phyloP scores from a whole-genome alignment of 1,140 invertebrate species.

The Ridgeia piscesae region DNA sequence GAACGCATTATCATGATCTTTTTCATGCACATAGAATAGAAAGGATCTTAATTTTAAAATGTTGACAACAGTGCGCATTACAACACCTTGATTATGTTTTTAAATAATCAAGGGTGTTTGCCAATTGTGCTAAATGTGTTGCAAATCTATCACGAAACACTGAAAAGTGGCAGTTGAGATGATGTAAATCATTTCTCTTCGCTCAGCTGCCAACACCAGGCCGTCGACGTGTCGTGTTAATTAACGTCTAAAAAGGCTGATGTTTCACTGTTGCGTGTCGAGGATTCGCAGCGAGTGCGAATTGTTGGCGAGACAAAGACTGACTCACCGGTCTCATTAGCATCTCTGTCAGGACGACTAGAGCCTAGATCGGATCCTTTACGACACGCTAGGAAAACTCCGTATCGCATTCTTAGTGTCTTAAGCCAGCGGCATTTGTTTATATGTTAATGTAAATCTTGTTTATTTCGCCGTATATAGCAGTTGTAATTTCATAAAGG shows the following conservation, averaged over 20 bases:
- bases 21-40: too few species aligned
- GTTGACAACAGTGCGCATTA: too few species aligned
- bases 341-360: neutral
- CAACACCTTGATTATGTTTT: too few species aligned
- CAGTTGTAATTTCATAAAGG: too few species aligned
- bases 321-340: neutral
- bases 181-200: neutral
- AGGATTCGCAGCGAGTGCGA: neutral
- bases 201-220: neutral
- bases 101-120: too few species aligned
- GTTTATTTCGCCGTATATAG: too few species aligned
- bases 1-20: too few species aligned
- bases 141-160: neutral
- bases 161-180: neutral
- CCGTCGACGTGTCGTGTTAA: neutral
- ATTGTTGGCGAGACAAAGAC: neutral
- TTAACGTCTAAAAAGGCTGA: neutral
- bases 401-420: too few species aligned
- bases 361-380: neutral
- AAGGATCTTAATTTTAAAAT: too few species aligned
- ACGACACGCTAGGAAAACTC: neutral
- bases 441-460: too few species aligned
- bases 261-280: neutral
- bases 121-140: neutral
- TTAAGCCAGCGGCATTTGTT: too few species aligned